A percentile compares a stretch with the other conserved stretches of the same genome.
These are phyloP conservation scores for Neoitamus cyanurus DNA, from an alignment of 2,888 invertebrate species.

Conservation along the genomic window DNA sequence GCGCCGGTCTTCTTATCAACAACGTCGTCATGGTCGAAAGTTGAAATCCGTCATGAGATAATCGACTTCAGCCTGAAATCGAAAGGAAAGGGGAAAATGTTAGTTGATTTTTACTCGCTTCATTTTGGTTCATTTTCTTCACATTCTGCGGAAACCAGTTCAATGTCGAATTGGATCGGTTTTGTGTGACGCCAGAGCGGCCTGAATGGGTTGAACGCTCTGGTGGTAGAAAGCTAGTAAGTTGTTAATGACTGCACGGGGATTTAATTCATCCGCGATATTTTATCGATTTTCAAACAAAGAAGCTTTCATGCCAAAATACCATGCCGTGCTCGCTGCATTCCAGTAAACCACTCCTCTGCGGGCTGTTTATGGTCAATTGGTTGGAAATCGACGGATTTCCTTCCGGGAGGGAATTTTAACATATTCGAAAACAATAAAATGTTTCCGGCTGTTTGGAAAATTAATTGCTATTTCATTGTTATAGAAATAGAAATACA, in stretches of 20 bases:
- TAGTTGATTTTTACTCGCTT: neutral
- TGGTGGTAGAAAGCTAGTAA: neutral
- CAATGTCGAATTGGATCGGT: constrained; percentile 30
- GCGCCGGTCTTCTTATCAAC: neutral
- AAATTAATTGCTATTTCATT: neutral
- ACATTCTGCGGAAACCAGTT: constrained; percentile 12
- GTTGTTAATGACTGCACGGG: neutral
- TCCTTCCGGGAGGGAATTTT: neutral
- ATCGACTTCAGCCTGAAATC: constrained; percentile 23
- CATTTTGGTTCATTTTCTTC: neutral
- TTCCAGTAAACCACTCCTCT: neutral
- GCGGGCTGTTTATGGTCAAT: neutral
- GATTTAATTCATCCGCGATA: constrained; percentile 12
- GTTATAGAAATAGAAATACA: neutral
- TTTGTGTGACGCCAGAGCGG: neutral
- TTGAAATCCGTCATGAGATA: constrained; percentile 37
- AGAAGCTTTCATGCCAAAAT: neutral
- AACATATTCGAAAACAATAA: neutral
- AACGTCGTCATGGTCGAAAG: neutral
- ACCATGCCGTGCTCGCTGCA: neutral
- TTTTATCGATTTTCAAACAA: constrained; percentile 4
- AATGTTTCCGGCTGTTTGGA: neutral
- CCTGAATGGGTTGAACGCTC: neutral
- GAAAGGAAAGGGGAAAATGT: constrained; percentile 26
- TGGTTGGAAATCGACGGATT: neutral